Evolutionary conservation across 2,888 invertebrate genomes (phyloP).

Genomic region (Ennomos fuscantarius): DNA sequence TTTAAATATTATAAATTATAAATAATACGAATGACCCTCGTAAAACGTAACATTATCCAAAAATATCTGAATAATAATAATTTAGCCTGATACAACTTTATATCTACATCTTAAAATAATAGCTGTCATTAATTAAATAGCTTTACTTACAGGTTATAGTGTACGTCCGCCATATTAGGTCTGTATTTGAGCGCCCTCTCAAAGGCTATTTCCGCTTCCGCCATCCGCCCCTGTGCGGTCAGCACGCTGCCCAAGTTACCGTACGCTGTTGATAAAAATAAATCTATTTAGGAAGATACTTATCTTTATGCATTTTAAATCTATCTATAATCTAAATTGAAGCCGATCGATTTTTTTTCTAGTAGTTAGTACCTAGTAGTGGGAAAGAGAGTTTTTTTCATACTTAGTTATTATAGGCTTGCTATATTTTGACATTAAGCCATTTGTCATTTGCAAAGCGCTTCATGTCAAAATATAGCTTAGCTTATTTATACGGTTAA

Average conservation of each 20-base stretch:
- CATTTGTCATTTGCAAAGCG: no score
- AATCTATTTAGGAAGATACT: neutral
- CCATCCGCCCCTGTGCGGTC: conserved; percentile 93
- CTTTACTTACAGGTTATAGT: conserved; percentile 98
- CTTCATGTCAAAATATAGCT: no score
- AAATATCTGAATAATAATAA: no score
- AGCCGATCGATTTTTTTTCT: no score
- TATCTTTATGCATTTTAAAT: no score
- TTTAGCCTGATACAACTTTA: no score
- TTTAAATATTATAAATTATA: neutral
- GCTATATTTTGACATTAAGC: no score
- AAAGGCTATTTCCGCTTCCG: conserved; percentile 96
- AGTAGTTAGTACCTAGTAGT: no score
- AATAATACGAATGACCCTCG: neutral
- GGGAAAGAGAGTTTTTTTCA: no score
- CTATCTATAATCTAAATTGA: no score
- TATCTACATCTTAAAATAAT: neutral
- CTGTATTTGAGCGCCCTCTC: conserved; percentile 95
- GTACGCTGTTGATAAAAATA: conserved; percentile 89
- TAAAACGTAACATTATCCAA: neutral
- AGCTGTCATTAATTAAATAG: conserved; percentile 3
- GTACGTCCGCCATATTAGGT: conserved; percentile 99
- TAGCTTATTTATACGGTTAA: no score
- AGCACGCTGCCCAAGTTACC: conserved; percentile 98
- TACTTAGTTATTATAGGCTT: no score